These are phyloP conservation scores for Brienomyrus longianalis DNA, from an alignment of 2,113 vertebrate species.

Conservation along the genomic window DNA sequence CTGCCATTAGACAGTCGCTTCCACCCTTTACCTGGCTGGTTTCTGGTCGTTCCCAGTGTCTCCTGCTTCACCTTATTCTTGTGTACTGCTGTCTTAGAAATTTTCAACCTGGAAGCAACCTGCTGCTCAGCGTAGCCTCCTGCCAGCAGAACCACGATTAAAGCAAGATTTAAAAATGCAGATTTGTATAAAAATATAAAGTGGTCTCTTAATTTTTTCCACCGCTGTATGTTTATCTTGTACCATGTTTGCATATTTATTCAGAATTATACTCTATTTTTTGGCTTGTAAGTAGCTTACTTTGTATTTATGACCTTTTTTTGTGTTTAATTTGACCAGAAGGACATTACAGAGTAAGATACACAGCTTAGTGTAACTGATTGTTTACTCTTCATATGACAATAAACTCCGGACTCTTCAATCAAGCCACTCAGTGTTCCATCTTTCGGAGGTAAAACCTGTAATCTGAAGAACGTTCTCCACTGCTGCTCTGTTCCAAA, in stretches of 20 bases:
- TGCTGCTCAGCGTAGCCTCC: too few relatives aligned
- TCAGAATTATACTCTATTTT: neutral
- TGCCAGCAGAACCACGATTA: too few relatives aligned
- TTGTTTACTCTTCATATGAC: neutral
- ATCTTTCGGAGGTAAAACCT: neutral
- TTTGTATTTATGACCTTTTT: neutral
- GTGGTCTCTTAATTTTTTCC: too few relatives aligned
- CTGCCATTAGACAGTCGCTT: too few relatives aligned
- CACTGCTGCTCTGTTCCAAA: neutral
- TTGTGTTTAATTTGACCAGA: neutral
- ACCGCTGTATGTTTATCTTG: neutral
- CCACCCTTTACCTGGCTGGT: too few relatives aligned
- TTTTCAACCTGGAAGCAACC: too few relatives aligned
- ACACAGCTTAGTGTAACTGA: neutral
- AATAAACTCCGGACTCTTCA: neutral
- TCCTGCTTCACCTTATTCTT: too few relatives aligned
- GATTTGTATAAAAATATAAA: too few relatives aligned
- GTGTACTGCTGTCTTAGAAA: too few relatives aligned
- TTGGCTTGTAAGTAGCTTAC: neutral
- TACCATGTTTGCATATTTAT: neutral
- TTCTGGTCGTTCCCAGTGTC: too few relatives aligned
- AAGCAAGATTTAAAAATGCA: too few relatives aligned
- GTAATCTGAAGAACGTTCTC: neutral
- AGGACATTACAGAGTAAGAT: neutral
- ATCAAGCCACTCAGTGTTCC: neutral